These are phyloP conservation scores for Dexiosoma caninum DNA, from an alignment of 2,888 invertebrate species.

Conservation along the genomic window DNA sequence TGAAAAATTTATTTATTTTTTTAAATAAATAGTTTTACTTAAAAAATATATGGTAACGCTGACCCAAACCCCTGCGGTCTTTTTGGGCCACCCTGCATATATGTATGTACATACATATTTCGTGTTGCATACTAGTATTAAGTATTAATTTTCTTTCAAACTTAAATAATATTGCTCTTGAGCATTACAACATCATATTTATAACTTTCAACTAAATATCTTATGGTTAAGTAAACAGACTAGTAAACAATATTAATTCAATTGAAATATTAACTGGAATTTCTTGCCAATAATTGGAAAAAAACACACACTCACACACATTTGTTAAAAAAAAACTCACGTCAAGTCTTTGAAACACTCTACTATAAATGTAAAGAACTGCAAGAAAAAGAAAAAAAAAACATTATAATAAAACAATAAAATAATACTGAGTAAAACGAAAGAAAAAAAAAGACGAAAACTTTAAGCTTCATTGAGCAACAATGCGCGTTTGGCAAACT, in stretches of 20 bases:
- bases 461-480: conserved; percentile 62
- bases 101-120: no score
- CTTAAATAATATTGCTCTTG: not conserved
- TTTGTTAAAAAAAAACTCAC: conserved; percentile 43
- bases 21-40: no score
- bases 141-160: not conserved
- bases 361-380: conserved; percentile 27
- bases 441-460: conserved; percentile 20
- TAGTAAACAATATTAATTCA: conserved; percentile 10
- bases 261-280: conserved; percentile 34
- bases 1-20: no score
- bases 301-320: conserved; percentile 20
- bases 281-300: conserved; percentile 45
- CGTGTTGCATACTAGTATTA: no score
- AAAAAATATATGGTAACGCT: no score
- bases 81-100: no score
- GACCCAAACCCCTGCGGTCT: no score
- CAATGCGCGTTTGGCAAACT: conserved; percentile 54
- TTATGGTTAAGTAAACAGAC: not conserved
- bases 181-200: conserved; percentile 33
- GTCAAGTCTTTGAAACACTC: conserved; percentile 5
- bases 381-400: not conserved
- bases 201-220: not conserved
- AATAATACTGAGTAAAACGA: not conserved
- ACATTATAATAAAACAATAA: conserved; percentile 9